A percentile compares a stretch with the other conserved stretches of the same genome.
Conservation (phyloP, 1,140 invertebrate species). For the Chymomyza costata region DNA sequence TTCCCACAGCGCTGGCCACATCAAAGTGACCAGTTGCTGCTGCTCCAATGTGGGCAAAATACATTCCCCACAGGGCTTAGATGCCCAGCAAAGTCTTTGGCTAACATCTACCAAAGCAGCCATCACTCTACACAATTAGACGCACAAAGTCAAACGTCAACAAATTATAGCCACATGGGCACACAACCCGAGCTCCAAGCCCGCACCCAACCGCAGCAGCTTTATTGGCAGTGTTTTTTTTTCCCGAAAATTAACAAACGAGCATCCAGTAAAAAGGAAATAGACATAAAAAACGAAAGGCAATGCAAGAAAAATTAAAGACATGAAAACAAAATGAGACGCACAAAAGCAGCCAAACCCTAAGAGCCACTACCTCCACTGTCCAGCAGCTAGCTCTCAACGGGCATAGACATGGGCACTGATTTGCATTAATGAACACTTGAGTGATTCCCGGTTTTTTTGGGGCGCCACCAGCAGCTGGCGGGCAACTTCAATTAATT, state of each 20-base stretch:
- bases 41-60: conserved; percentile 14
- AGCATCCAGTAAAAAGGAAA: conserved; percentile 50
- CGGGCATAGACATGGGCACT: conserved; percentile 53
- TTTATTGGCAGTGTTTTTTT: too few species aligned
- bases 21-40: conserved; percentile 58
- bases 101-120: conserved; percentile 33
- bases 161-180: conserved; percentile 71
- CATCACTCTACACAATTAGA: conserved; percentile 40
- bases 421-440: conserved; percentile 70
- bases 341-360: conserved; percentile 18
- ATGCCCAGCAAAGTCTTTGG: conserved; percentile 1
- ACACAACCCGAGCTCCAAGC: conserved; percentile 29
- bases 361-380: conserved; percentile 1
- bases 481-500: conserved; percentile 67
- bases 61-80: conserved; percentile 34
- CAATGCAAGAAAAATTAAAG: conserved; percentile 7
- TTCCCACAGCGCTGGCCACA: conserved; percentile 58
- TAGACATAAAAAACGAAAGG: conserved; percentile 7
- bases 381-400: not conserved
- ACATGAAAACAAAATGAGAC: not conserved
- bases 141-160: conserved; percentile 73
- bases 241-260: conserved; percentile 70
- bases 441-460: conserved; percentile 58
- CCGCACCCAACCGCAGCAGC: not conserved
- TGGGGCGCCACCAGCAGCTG: conserved; percentile 55